These are phyloP conservation scores for Brachypteracias leptosomus DNA, from an alignment of 2,113 vertebrate genomes.

Conservation along the genomic window DNA sequence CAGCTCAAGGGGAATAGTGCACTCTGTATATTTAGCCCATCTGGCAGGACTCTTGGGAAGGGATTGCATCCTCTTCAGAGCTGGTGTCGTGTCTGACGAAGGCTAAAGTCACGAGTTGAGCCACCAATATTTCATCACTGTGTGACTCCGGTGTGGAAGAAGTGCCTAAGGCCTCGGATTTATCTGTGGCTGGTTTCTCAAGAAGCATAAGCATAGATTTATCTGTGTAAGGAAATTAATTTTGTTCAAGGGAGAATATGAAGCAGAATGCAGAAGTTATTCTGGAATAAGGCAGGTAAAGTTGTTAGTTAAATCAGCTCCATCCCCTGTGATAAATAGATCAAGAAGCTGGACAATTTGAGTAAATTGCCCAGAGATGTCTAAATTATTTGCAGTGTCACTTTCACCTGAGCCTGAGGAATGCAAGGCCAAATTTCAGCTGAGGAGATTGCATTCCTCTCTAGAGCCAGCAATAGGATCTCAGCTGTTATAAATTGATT, in stretches of 20 bases:
- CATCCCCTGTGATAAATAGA: conserved; percentile 2
- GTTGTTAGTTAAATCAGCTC: conserved; percentile 30
- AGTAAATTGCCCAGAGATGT: conserved; percentile 15
- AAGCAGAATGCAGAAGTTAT: neutral
- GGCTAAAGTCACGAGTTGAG: neutral
- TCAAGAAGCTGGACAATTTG: neutral
- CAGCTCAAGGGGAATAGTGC: neutral
- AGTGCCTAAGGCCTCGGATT: neutral
- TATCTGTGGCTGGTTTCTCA: conserved; percentile 14
- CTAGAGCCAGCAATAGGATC: conserved; percentile 31
- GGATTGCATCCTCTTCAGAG: neutral
- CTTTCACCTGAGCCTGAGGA: conserved; percentile 35
- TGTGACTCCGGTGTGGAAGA: neutral
- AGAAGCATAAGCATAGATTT: conserved; percentile 5
- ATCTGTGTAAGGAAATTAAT: conserved; percentile 30
- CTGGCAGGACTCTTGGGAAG: neutral
- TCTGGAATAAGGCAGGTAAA: conserved; percentile 11
- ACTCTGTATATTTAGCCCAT: neutral
- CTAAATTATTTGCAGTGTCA: conserved; percentile 14
- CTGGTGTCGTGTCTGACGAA: neutral
- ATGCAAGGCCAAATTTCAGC: conserved; percentile 17
- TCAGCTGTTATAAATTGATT: conserved; percentile 44
- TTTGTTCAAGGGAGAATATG: neutral
- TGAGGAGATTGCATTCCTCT: conserved; percentile 25
- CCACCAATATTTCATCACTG: neutral